These are phyloP conservation scores for Smittia aterrima DNA, from an alignment of 2,888 invertebrate species.

Conservation along the genomic window DNA sequence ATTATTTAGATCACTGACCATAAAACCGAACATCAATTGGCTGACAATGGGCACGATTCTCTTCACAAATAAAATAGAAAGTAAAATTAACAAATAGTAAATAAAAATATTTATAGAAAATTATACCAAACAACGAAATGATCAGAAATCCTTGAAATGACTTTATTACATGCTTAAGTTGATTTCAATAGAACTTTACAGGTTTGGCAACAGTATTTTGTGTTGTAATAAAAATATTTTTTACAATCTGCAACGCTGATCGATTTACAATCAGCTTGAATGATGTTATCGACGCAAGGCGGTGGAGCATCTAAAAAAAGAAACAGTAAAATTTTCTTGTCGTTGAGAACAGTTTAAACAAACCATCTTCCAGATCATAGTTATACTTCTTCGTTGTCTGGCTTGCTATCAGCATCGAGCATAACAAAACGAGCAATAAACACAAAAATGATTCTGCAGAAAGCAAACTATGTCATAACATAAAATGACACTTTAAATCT, in stretches of 20 bases:
- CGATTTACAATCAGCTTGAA: background rate
- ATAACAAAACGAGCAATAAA: background rate
- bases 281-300: background rate
- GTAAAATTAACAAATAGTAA: background rate
- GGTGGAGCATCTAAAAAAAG: background rate
- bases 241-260: background rate
- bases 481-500: background rate
- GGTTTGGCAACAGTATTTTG: background rate
- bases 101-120: background rate
- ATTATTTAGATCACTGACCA: slow-evolving; percentile 31
- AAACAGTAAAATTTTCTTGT: too few species aligned
- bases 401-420: background rate
- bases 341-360: background rate
- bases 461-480: background rate
- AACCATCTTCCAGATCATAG: background rate
- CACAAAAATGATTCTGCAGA: background rate
- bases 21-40: background rate
- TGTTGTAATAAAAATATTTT: background rate
- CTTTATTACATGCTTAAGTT: too few species aligned
- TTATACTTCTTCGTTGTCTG: background rate
- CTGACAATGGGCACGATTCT: background rate
- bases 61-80: background rate
- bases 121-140: background rate
- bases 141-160: too few species aligned
- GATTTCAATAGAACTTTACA: background rate